Conservation (phyloP, 92 coral and sea anemone genomes). For the Palythoa grandiflora region DNA sequence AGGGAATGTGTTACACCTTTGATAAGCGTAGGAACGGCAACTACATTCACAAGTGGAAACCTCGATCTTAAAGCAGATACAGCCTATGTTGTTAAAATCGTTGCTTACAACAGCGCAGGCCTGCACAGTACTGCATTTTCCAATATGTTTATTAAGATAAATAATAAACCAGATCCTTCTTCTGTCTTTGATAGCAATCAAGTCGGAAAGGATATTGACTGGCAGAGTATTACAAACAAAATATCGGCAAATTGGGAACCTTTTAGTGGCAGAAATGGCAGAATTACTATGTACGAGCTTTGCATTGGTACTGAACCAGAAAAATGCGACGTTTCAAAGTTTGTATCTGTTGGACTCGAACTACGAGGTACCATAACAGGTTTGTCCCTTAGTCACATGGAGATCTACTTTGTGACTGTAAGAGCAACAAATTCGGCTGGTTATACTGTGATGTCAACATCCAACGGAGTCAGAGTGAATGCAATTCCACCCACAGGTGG, state of each 20-base stretch:
- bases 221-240: slow-evolving; percentile 67
- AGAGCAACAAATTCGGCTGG: slow-evolving; percentile 39
- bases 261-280: slow-evolving; percentile 63
- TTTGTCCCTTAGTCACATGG: slow-evolving; percentile 6
- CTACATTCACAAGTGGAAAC: slow-evolving; percentile 47
- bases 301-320: slow-evolving; percentile 68
- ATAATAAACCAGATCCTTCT: slow-evolving; percentile 64
- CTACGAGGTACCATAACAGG: slow-evolving; percentile 16
- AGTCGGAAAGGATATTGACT: slow-evolving; percentile 47
- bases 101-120: slow-evolving; percentile 72
- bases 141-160: slow-evolving; percentile 46
- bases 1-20: slow-evolving; percentile 56
- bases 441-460: background rate
- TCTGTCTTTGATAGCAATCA: slow-evolving; percentile 71
- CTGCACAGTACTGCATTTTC: slow-evolving; percentile 55
- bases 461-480: slow-evolving; percentile 41
- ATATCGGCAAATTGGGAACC: slow-evolving; percentile 64
- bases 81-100: slow-evolving; percentile 61
- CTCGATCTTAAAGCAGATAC: slow-evolving; percentile 62
- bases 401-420: slow-evolving; percentile 44
- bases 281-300: slow-evolving; percentile 44
- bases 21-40: slow-evolving; percentile 58
- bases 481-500: slow-evolving; percentile 59
- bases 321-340: slow-evolving; percentile 45
- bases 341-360: slow-evolving; percentile 14